Percentiles rank a stretch among this genome's conserved stretches.
phyloP scores from a whole-genome alignment of 1,140 invertebrate species.

The Hyposmocoma kahamanoa region DNA sequence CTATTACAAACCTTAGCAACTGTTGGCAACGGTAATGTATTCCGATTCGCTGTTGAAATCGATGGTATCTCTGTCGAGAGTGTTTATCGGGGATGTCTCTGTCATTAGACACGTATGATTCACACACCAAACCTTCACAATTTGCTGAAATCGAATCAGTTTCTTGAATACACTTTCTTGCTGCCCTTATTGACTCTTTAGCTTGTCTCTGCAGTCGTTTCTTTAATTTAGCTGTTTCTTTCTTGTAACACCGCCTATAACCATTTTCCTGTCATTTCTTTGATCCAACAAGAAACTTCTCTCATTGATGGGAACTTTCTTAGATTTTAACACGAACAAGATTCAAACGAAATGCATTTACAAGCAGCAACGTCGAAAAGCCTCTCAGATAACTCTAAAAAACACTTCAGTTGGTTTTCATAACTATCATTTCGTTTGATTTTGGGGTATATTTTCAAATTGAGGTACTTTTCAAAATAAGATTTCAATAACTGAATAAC shows the following conservation, averaged over 20 bases:
- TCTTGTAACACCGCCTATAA: neutral
- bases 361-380: conserved; percentile 5
- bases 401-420: no score
- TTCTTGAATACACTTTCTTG: no score
- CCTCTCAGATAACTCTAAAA: neutral
- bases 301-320: neutral
- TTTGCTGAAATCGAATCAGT: no score
- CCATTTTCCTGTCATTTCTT: conserved; percentile 4
- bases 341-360: conserved; percentile 3
- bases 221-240: neutral
- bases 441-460: conserved; percentile 3
- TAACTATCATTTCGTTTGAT: neutral
- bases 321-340: neutral
- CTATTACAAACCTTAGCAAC: conserved; percentile 5
- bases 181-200: no score
- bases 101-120: neutral
- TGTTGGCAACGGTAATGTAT: neutral
- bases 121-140: no score
- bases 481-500: conserved; percentile 2
- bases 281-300: conserved; percentile 5
- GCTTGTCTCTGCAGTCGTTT: no score
- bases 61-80: neutral
- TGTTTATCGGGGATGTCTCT: neutral
- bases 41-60: neutral
- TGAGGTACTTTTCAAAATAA: neutral